Percentiles rank a stretch among this genome's conserved stretches.
phyloP scores from a whole-genome alignment of 2,888 invertebrate species.

The Osmoderma eremita region DNA sequence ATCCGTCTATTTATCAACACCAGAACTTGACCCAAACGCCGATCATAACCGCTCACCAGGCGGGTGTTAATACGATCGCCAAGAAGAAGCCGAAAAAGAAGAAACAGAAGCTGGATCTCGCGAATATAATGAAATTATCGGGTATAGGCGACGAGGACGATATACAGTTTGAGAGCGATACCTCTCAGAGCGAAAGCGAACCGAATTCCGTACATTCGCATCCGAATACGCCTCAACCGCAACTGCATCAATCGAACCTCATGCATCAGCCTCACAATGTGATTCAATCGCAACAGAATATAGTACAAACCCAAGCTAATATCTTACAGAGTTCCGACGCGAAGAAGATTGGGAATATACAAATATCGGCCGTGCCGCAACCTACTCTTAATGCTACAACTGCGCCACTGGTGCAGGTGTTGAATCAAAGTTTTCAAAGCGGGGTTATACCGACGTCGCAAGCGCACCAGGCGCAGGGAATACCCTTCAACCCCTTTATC shows the following conservation, averaged over 20 bases:
- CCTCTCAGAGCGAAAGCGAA: conserved; percentile 62
- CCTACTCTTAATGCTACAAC: conserved; percentile 60
- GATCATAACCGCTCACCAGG: conserved; percentile 49
- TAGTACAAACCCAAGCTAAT: conserved; percentile 46
- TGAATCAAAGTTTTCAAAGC: conserved; percentile 62
- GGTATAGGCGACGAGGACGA: conserved; percentile 74
- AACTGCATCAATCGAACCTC: conserved; percentile 45
- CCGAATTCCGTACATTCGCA: conserved; percentile 57
- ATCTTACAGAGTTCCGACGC: conserved; percentile 52
- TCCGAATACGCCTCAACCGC: conserved; percentile 54
- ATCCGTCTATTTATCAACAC: conserved; percentile 51
- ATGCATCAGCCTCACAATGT: conserved; percentile 46
- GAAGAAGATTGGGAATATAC: conserved; percentile 60
- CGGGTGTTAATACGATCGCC: conserved; percentile 46
- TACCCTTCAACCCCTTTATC: conserved; percentile 60
- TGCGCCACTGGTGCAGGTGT: conserved; percentile 61
- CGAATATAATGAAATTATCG: conserved; percentile 79
- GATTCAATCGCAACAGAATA: conserved; percentile 44
- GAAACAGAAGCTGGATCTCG: conserved; percentile 72
- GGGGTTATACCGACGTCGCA: conserved; percentile 57
- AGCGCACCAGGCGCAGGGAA: conserved; percentile 50
- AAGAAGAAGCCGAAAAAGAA: conserved; percentile 69
- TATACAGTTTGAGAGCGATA: conserved; percentile 65
- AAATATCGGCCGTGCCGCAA: conserved; percentile 59
- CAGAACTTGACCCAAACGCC: conserved; percentile 43